phyloP scores from a whole-genome alignment of 2,888 invertebrate genomes.

The Minunthozetes semirufus region DNA sequence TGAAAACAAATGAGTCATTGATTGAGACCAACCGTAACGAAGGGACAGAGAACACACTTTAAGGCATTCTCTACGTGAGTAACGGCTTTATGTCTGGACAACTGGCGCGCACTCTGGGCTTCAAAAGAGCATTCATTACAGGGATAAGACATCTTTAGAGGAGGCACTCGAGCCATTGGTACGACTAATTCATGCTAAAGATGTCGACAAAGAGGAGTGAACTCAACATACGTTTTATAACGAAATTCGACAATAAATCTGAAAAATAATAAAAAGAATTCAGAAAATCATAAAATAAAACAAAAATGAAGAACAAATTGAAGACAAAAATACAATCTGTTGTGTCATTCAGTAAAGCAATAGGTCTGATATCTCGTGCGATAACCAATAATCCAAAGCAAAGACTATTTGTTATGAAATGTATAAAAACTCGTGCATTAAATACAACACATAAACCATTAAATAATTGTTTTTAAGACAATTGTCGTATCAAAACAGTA shows the following conservation, averaged over 20 bases:
- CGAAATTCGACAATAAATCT: slow-evolving; percentile 12
- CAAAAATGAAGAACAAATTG: background rate
- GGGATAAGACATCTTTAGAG: slow-evolving; percentile 24
- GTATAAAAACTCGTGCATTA: slow-evolving; percentile 4
- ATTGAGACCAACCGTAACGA: slow-evolving; percentile 39
- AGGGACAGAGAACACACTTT: slow-evolving; percentile 43
- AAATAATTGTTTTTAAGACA: background rate
- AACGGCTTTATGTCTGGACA: slow-evolving; percentile 34
- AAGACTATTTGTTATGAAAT: background rate
- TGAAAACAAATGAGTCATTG: background rate
- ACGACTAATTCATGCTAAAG: slow-evolving; percentile 15
- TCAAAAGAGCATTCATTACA: slow-evolving; percentile 33
- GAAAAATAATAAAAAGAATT: slow-evolving; percentile 1
- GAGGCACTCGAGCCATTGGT: slow-evolving; percentile 14
- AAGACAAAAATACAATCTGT: background rate
- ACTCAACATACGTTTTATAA: slow-evolving; percentile 12
- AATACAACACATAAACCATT: background rate
- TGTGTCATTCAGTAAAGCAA: background rate
- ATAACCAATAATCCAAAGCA: background rate
- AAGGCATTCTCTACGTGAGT: slow-evolving; percentile 37
- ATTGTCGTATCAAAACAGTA: background rate
- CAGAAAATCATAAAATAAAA: no score
- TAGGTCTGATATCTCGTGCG: slow-evolving; percentile 1
- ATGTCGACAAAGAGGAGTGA: background rate
- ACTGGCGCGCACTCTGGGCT: slow-evolving; percentile 34